These are phyloP conservation scores for Papilio machaon DNA, from an alignment of 1,140 invertebrate species.

Conservation along the genomic window DNA sequence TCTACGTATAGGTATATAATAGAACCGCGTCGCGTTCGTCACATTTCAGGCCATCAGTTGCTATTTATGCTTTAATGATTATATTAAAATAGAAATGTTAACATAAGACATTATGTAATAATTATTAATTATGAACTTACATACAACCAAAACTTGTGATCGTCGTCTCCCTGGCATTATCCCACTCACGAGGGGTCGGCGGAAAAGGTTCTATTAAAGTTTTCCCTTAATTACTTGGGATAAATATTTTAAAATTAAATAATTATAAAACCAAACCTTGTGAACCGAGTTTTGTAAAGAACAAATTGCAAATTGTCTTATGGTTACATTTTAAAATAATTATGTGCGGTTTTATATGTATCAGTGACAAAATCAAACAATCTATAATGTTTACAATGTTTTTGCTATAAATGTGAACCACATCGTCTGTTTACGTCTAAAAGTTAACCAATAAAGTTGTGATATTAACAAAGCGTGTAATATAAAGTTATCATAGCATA, in stretches of 20 bases:
- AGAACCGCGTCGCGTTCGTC: neutral
- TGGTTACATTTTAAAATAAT: neutral
- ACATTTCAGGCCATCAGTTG: neutral
- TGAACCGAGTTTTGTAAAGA: no score
- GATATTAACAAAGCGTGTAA: no score
- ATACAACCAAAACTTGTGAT: neutral
- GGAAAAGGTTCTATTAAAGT: no score
- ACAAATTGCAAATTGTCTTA: neutral
- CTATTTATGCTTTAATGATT: neutral
- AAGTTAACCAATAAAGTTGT: neutral
- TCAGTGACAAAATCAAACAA: no score
- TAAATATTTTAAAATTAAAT: neutral
- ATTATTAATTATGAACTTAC: neutral
- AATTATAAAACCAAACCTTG: neutral
- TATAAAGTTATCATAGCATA: no score
- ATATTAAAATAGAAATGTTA: neutral
- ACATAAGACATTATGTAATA: neutral
- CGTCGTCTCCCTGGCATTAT: no score
- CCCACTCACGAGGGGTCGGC: no score
- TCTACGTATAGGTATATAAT: neutral
- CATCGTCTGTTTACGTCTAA: neutral
- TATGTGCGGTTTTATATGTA: neutral
- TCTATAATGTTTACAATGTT: no score
- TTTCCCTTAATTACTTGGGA: no score
- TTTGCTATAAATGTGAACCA: neutral